Percentiles rank a stretch among this genome's conserved stretches.
Evolutionary conservation across 2,113 vertebrate species (phyloP).

Genomic region (Ancistrus triradiatus): DNA sequence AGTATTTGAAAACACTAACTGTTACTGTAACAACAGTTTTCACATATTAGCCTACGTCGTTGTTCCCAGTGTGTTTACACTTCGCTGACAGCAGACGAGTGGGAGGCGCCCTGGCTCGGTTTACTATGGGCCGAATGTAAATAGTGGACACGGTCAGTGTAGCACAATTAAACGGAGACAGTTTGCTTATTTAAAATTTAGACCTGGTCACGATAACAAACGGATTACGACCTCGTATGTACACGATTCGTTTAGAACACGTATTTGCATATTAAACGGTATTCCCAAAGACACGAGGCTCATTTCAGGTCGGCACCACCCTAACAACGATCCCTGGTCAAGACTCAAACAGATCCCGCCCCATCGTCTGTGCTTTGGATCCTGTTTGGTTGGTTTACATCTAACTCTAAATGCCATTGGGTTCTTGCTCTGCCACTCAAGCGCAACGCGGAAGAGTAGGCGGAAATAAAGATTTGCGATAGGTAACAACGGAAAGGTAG

Average conservation of each 20-base stretch:
- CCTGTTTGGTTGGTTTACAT: constrained; percentile 32
- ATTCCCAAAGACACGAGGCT: too few species aligned
- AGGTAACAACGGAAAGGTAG: constrained; percentile 40
- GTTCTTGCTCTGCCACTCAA: constrained; percentile 40
- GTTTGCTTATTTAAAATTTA: too few species aligned
- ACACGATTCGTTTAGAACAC: too few species aligned
- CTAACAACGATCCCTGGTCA: constrained; percentile 43
- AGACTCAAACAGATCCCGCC: constrained; percentile 41
- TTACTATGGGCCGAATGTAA: not conserved
- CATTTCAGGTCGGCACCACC: constrained; percentile 29
- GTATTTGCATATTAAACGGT: too few species aligned
- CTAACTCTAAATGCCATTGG: constrained; percentile 40
- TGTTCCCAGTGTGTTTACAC: constrained; percentile 12
- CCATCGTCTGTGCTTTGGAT: not conserved
- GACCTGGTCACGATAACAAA: too few species aligned
- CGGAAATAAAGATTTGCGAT: constrained; percentile 59
- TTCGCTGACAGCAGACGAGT: not conserved
- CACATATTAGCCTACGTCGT: not conserved
- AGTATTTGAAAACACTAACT: too few species aligned
- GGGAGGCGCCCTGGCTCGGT: not conserved
- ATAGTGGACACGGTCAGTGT: not conserved
- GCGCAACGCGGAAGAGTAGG: constrained; percentile 53
- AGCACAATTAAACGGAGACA: too few species aligned
- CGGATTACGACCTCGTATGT: too few species aligned
- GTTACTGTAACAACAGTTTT: too few species aligned